Percentiles rank a stretch among this genome's conserved stretches.
These are phyloP conservation scores for Apotomis betuletana DNA, from an alignment of 2,888 invertebrate species.

Conservation along the genomic window DNA sequence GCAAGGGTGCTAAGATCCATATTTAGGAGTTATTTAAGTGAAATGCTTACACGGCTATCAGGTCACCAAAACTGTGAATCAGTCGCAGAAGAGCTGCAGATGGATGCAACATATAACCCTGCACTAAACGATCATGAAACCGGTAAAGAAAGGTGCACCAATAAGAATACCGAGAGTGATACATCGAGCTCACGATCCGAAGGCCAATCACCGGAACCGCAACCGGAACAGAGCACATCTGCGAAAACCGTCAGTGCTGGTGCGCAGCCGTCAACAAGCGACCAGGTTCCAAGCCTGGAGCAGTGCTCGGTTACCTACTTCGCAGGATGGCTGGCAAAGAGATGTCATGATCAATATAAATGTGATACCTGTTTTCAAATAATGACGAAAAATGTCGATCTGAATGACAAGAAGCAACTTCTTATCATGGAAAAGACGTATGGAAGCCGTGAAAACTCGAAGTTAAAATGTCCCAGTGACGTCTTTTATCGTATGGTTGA, in stretches of 20 bases:
- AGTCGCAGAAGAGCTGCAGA: too few species aligned
- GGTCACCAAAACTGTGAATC: constrained; percentile 18
- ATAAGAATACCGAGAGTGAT: neutral
- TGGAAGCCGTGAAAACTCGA: too few species aligned
- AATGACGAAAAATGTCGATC: too few species aligned
- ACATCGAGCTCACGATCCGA: neutral
- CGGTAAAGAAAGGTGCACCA: too few species aligned
- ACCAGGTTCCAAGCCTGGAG: neutral
- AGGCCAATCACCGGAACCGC: too few species aligned
- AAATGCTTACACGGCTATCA: constrained; percentile 19
- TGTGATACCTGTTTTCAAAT: neutral
- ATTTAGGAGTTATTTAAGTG: constrained; percentile 5
- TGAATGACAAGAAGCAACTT: too few species aligned
- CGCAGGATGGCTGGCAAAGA: constrained; percentile 8
- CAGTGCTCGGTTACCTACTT: neutral
- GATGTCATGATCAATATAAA: neutral
- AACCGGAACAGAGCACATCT: too few species aligned
- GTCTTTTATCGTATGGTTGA: too few species aligned
- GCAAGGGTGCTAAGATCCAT: neutral
- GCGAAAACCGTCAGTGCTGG: neutral
- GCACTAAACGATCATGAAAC: too few species aligned
- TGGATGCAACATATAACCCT: too few species aligned
- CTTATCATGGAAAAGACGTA: too few species aligned
- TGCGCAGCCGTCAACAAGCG: neutral
- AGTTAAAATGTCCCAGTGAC: too few species aligned